Conservation (phyloP, 2,888 invertebrate genomes). For the Synergus laeviventris region DNA sequence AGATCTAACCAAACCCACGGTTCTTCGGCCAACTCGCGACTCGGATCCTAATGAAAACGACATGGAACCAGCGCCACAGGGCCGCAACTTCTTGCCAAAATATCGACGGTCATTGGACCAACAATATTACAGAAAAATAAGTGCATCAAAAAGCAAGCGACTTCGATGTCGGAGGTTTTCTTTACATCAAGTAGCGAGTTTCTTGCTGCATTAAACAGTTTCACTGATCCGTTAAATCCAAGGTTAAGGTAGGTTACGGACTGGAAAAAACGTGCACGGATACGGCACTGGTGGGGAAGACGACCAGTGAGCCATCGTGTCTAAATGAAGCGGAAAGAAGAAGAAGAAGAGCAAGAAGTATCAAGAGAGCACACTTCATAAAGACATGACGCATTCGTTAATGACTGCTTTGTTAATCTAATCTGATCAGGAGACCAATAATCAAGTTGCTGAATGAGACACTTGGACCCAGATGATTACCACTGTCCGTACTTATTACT, state of each 20-base stretch:
- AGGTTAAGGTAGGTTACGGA: constrained; percentile 46
- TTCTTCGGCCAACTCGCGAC: constrained; percentile 51
- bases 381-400: constrained; percentile 57
- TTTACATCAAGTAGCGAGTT: background rate
- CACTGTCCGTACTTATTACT: background rate
- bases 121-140: constrained; percentile 16
- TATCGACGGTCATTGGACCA: constrained; percentile 11
- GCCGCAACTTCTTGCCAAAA: constrained; percentile 32
- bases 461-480: constrained; percentile 49
- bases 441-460: constrained; percentile 59
- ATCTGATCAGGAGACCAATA: constrained; percentile 58
- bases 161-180: background rate
- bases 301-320: constrained; percentile 35
- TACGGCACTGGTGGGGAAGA: constrained; percentile 26
- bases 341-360: background rate
- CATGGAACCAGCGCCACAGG: constrained; percentile 46
- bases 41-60: constrained; percentile 68
- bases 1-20: constrained; percentile 54
- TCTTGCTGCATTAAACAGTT: constrained; percentile 9
- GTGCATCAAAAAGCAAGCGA: background rate
- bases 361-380: constrained; percentile 13
- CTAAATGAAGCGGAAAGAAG: constrained; percentile 36
- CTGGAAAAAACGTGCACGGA: constrained; percentile 43
- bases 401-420: constrained; percentile 64
- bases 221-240: constrained; percentile 43